Percentiles rank a stretch among this genome's conserved stretches.
phyloP scores from a whole-genome alignment of 2,888 invertebrate genomes.

The Xylocampa areola region DNA sequence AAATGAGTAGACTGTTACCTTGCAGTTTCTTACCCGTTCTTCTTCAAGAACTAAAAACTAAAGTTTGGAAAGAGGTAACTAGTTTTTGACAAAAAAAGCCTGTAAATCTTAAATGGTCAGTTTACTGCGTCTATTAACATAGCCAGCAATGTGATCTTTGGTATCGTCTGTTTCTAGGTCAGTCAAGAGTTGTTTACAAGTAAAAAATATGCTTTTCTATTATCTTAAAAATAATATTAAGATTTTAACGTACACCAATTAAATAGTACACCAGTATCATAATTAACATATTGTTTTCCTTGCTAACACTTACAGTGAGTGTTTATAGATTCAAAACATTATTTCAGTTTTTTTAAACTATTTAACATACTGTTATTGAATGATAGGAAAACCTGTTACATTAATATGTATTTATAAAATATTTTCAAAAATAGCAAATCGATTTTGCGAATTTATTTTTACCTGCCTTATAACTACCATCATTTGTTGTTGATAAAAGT shows the following conservation, averaged over 20 bases:
- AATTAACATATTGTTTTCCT: too few species aligned
- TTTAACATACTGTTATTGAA: constrained; percentile 38
- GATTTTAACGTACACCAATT: background rate
- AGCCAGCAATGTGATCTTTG: constrained; percentile 23
- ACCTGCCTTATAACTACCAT: background rate
- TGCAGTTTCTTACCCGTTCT: too few species aligned
- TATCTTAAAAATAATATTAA: constrained; percentile 16
- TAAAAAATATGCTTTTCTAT: constrained; percentile 32
- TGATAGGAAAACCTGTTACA: constrained; percentile 38
- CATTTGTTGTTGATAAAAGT: background rate
- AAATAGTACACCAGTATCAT: too few species aligned
- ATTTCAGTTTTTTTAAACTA: background rate
- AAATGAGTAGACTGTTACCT: too few species aligned
- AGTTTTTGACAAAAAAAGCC: too few species aligned
- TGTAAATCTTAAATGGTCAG: too few species aligned
- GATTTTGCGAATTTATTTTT: constrained; percentile 8
- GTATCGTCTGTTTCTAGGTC: constrained; percentile 32
- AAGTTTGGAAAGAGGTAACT: too few species aligned
- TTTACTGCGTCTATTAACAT: constrained; percentile 27
- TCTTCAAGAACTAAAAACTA: too few species aligned
- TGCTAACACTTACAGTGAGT: too few species aligned
- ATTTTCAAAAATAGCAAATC: constrained; percentile 24
- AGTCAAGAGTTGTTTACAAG: constrained; percentile 15
- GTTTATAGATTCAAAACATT: too few species aligned
- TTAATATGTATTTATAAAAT: too few species aligned